A percentile compares a stretch with the other conserved stretches of the same genome.
phyloP scores from a whole-genome alignment of 1,140 invertebrate species.

The Andrena cerasifolii region DNA sequence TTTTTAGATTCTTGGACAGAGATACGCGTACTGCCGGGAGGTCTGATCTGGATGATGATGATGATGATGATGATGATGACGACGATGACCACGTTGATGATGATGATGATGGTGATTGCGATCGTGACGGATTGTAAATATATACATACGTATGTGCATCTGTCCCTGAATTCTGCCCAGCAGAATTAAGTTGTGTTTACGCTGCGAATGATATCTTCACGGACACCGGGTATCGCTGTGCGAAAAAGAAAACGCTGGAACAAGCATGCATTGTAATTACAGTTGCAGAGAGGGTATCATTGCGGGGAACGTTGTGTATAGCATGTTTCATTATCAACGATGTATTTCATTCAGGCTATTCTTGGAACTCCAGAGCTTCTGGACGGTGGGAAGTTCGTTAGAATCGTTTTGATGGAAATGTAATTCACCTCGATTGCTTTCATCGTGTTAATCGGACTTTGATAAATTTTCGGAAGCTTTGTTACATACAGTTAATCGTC shows the following conservation, averaged over 20 bases:
- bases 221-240: neutral
- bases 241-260: constrained; percentile 6
- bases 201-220: constrained; percentile 43
- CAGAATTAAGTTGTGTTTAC: constrained; percentile 50
- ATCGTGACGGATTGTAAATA: constrained; percentile 57
- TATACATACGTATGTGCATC: no score
- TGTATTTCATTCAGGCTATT: neutral
- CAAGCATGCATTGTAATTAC: constrained; percentile 29
- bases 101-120: constrained; percentile 50
- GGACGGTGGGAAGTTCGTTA: no score
- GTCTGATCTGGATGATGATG: constrained; percentile 63
- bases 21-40: constrained; percentile 55
- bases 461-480: no score
- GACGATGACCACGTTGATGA: constrained; percentile 58
- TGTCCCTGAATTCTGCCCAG: constrained; percentile 42
- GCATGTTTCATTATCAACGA: neutral
- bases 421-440: no score
- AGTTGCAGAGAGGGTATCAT: constrained; percentile 13
- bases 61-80: constrained; percentile 47
- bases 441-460: no score
- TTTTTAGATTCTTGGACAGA: constrained; percentile 56
- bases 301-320: neutral
- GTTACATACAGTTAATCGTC: no score
- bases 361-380: no score
- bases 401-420: no score